Evolutionary conservation across 2,797 vertebrate genomes (phyloP).

Genomic region (Buceros bicornis): DNA sequence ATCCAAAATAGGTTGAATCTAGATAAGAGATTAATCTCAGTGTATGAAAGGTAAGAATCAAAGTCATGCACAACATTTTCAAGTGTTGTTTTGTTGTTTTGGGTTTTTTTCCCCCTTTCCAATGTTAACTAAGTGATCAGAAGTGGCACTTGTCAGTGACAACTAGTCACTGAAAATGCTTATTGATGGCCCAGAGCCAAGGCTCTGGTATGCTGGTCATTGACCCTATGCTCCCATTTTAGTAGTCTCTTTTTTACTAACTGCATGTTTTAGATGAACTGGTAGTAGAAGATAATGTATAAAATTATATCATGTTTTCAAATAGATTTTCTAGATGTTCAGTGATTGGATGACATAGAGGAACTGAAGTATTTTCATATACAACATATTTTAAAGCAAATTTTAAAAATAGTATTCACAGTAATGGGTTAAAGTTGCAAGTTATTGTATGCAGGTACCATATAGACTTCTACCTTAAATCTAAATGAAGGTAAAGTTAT

Average conservation of each 20-base stretch:
- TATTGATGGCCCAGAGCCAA: background rate
- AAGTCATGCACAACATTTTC: background rate
- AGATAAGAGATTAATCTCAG: background rate
- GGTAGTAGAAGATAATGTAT: background rate
- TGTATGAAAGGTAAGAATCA: background rate
- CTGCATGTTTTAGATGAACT: background rate
- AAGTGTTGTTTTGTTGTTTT: background rate
- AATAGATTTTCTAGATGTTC: background rate
- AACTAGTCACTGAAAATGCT: background rate
- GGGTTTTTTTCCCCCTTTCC: accelerated
- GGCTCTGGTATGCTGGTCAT: background rate
- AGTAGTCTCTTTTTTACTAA: background rate
- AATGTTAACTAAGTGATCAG: background rate
- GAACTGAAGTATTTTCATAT: background rate
- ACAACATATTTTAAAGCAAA: background rate
- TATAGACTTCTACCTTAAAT: background rate
- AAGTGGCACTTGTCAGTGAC: background rate
- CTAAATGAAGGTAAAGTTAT: background rate
- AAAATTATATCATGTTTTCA: background rate
- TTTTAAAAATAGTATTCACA: background rate
- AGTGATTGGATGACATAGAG: background rate
- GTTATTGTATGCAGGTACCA: background rate
- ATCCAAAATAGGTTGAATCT: background rate
- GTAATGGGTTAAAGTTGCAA: background rate
- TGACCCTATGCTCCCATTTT: background rate